Evolutionary conservation across 2,888 invertebrate species (phyloP), one percentile per base, ranked within the genome.

Genomic region (Ophonus ardosiacus): DNA sequence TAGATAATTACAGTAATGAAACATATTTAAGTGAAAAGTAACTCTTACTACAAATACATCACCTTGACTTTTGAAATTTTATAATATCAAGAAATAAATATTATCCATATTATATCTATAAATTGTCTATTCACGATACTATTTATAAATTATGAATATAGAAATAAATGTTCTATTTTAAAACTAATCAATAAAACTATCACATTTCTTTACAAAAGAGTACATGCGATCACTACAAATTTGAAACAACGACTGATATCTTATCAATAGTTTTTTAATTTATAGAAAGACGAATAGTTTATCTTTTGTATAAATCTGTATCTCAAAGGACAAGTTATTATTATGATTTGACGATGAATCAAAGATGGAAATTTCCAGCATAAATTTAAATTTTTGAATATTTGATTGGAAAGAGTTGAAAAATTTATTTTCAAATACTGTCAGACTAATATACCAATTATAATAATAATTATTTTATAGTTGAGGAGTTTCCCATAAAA

Each of bases 51-150:
- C 24, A 10, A 24, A 21, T 63, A 63, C 13, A 68, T 74, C 43
- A 74, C 71, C 71, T 74, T 74, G 71, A 74, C 71, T 74, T 74
- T 74, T 74, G 68, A 17, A 43, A 15, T 68, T 68, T 68, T 38
- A 68, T 68, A 63, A 68, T 68, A 74, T 74, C 43, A 74, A 74
- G 8, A 18, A 68, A 74, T 43, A 74, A 43, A 43, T 74, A 74
- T 40, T 74, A 74, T 68, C n/a, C 10, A 68, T 40, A 38, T 68
- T 40, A 68, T 68, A 15, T 24, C 24, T 31, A 15, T 15, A 18
- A 18, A 68, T n/a, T 68, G 18, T 63, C 0, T 63, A 24, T 63
- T 63, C 21, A 63, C 24, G 24, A 24, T 63, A 13, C 21, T 63
- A 63, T 63, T 63, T 63, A 63, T 63, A 63, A 63, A 63, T 24